Evolutionary conservation across 2,797 vertebrate genomes (phyloP).

Genomic region (Acipenser transmontanus): DNA sequence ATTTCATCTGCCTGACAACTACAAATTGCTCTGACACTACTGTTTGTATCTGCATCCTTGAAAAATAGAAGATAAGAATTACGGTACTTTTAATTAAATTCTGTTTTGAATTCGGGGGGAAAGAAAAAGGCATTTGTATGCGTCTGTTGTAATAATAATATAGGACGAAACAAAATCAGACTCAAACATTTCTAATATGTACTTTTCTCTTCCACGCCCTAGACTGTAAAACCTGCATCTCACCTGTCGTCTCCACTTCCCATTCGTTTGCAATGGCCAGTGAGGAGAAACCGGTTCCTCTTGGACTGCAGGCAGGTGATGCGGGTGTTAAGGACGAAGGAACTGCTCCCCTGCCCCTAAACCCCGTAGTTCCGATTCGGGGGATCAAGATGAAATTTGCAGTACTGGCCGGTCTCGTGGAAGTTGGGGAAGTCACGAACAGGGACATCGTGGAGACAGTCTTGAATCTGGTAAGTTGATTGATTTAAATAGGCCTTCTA

Average conservation of each 20-base stretch:
- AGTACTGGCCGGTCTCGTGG: constrained; percentile 81
- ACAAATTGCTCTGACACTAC: not conserved
- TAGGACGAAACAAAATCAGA: not conserved
- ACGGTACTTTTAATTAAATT: too few species aligned
- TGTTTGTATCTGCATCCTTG: too few species aligned
- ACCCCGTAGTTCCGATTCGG: constrained; percentile 79
- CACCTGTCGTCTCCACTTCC: constrained; percentile 41
- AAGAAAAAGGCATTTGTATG: too few species aligned
- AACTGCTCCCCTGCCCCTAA: constrained; percentile 50
- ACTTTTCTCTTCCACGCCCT: constrained; percentile 25
- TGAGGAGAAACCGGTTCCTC: constrained; percentile 53
- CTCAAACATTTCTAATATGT: constrained; percentile 17
- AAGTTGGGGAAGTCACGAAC: constrained; percentile 90
- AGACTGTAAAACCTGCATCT: constrained; percentile 60
- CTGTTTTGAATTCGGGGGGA: too few species aligned
- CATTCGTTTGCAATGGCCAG: constrained; percentile 71
- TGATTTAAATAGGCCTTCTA: constrained; percentile 40
- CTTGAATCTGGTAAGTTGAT: constrained; percentile 92
- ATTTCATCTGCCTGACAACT: too few species aligned
- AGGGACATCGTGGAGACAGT: constrained; percentile 91
- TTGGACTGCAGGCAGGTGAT: constrained; percentile 54
- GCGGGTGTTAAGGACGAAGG: constrained; percentile 51
- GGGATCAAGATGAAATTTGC: constrained; percentile 95
- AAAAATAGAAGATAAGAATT: too few species aligned
- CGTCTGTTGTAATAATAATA: too few species aligned